Evolutionary conservation across 2,888 invertebrate species (phyloP).

Genomic region (Caenorhabditis virilis): DNA sequence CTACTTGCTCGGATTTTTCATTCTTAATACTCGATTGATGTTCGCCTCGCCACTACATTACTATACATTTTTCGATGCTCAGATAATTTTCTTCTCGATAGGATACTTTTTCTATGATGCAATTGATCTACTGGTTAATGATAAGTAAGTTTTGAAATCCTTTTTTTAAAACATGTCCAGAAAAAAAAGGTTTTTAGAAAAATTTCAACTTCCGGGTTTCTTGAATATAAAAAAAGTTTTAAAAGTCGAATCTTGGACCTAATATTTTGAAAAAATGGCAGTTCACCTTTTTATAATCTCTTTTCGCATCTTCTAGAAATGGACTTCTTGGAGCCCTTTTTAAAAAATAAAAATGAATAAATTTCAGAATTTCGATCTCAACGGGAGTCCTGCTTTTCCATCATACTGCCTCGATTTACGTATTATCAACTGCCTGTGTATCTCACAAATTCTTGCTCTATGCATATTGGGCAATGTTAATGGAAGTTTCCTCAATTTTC

Average conservation of each 20-base stretch:
- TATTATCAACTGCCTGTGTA: constrained; percentile 39
- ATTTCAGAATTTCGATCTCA: constrained; percentile 45
- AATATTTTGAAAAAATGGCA: too few relatives aligned
- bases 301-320: too few relatives aligned
- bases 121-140: constrained; percentile 45
- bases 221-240: too few relatives aligned
- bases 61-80: constrained; percentile 38
- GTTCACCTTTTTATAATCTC: too few relatives aligned
- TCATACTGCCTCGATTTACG: constrained; percentile 45
- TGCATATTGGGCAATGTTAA: constrained; percentile 52
- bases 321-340: neutral
- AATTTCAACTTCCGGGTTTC: too few relatives aligned
- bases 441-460: constrained; percentile 50
- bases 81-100: constrained; percentile 44
- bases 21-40: constrained; percentile 43
- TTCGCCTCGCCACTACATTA: constrained; percentile 49
- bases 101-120: constrained; percentile 53
- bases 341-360: neutral
- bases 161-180: too few relatives aligned
- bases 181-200: neutral
- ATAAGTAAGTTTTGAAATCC: constrained; percentile 36
- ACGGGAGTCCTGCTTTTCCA: constrained; percentile 52
- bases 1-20: constrained; percentile 40
- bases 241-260: too few relatives aligned
- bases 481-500: constrained; percentile 52